Conservation (phyloP, 2,797 vertebrate species). For the Cryptoblepharus egeriae region DNA sequence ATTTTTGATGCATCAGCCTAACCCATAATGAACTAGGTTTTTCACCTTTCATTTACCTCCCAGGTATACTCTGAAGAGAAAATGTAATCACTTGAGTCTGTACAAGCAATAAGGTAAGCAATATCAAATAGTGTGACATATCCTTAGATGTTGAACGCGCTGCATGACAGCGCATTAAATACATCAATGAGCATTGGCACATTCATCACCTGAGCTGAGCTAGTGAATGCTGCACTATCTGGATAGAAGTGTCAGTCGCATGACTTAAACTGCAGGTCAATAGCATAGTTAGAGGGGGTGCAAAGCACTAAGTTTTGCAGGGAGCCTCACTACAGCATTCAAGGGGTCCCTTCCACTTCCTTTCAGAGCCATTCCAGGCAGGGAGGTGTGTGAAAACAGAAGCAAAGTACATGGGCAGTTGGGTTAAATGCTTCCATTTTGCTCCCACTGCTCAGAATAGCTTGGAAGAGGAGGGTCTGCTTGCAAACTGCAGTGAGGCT, state of each 20-base stretch:
- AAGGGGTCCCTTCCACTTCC: no score
- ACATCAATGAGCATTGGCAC: neutral
- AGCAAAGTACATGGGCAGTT: no score
- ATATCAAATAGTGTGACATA: neutral
- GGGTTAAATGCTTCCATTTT: no score
- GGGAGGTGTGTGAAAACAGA: no score
- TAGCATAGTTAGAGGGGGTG: no score
- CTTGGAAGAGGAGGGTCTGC: no score
- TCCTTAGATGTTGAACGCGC: neutral
- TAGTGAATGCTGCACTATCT: neutral
- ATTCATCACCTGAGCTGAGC: neutral
- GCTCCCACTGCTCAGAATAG: no score
- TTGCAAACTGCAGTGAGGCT: no score
- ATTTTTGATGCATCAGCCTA: neutral
- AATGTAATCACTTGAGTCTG: neutral
- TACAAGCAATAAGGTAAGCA: neutral
- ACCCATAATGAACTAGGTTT: neutral
- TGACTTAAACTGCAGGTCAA: neutral
- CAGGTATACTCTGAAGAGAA: no score
- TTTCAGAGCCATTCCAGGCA: no score
- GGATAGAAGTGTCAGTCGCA: neutral
- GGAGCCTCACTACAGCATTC: no score
- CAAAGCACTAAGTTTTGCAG: no score
- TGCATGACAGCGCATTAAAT: neutral
- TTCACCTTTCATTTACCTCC: neutral